phyloP scores from a whole-genome alignment of 2,888 invertebrate genomes.

The Marasmarcha lunaedactyla region DNA sequence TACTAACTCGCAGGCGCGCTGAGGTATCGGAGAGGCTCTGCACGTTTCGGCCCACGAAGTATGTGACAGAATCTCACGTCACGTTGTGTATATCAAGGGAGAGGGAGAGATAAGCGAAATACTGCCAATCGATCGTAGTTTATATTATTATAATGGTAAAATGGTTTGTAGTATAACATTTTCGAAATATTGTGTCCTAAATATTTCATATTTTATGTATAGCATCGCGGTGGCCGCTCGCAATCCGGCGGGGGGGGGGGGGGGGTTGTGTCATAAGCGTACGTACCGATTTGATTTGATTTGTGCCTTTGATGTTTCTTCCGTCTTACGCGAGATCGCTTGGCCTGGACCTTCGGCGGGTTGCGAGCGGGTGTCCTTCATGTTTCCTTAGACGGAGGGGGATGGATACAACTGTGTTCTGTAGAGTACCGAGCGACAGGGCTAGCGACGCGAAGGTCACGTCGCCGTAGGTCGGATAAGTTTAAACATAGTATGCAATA shows the following conservation, averaged over 20 bases:
- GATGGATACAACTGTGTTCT: conserved; percentile 66
- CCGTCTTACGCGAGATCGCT: conserved; percentile 15
- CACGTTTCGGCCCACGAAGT: too few relatives aligned
- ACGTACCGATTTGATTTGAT: conserved; percentile 15
- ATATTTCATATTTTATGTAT: conserved; percentile 56
- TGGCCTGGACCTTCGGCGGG: conserved; percentile 16
- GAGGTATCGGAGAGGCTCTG: too few relatives aligned
- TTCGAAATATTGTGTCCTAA: conserved; percentile 61
- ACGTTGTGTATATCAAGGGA: conserved; percentile 44
- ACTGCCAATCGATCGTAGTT: conserved; percentile 68
- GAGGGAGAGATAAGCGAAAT: conserved; percentile 43
- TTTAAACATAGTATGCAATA: conserved; percentile 60
- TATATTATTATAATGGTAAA: conserved; percentile 45
- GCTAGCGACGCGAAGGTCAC: conserved; percentile 18
- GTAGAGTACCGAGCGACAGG: conserved; percentile 62
- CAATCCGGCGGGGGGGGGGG: conserved; percentile 22
- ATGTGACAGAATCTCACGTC: conserved; percentile 5
- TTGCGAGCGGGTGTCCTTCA: conserved; percentile 35
- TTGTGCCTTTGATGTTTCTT: conserved; percentile 20
- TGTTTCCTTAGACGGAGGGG: conserved; percentile 48
- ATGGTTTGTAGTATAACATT: conserved; percentile 60
- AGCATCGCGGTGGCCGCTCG: conserved; percentile 41
- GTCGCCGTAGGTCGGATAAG: conserved; percentile 29
- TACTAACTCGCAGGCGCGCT: too few relatives aligned
- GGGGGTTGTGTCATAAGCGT: conserved; percentile 10